A percentile compares a stretch with the other conserved stretches of the same genome.
phyloP scores from a whole-genome alignment of 2,888 invertebrate species.

The Apodemia hepburni region DNA sequence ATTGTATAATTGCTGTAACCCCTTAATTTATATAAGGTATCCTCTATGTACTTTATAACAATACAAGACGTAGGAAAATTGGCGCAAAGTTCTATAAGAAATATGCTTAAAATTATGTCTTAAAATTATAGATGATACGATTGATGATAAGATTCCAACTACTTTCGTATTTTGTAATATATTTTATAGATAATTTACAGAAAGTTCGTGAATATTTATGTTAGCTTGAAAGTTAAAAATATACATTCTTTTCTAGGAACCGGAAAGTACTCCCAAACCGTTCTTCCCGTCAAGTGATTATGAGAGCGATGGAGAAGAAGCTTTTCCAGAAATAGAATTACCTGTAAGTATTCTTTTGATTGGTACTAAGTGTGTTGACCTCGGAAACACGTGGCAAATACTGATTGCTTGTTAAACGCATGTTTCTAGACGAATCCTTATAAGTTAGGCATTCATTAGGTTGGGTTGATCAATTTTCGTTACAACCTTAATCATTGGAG shows the following conservation, averaged over 20 bases:
- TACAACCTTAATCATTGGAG: background rate
- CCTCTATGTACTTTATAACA: no score
- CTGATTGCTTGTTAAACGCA: constrained; percentile 15
- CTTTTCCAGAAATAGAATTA: constrained; percentile 65
- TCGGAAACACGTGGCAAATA: constrained; percentile 9
- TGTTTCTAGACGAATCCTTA: constrained; percentile 18
- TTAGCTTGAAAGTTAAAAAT: background rate
- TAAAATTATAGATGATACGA: no score
- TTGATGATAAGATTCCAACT: no score
- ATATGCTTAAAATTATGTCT: no score
- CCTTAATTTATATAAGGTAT: no score
- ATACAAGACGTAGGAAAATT: no score
- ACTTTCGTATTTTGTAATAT: no score
- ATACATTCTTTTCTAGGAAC: constrained; percentile 47
- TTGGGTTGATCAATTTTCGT: background rate
- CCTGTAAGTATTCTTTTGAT: constrained; percentile 53
- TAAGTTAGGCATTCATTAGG: background rate
- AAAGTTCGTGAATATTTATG: background rate
- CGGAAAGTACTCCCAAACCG: constrained; percentile 53
- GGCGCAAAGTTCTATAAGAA: no score
- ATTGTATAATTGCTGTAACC: no score
- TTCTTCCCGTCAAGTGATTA: constrained; percentile 58
- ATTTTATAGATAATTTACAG: no score
- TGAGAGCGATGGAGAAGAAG: constrained; percentile 74
- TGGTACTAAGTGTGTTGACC: constrained; percentile 20